These are phyloP conservation scores for Xylota segnis DNA, from an alignment of 2,888 invertebrate genomes.

Conservation along the genomic window DNA sequence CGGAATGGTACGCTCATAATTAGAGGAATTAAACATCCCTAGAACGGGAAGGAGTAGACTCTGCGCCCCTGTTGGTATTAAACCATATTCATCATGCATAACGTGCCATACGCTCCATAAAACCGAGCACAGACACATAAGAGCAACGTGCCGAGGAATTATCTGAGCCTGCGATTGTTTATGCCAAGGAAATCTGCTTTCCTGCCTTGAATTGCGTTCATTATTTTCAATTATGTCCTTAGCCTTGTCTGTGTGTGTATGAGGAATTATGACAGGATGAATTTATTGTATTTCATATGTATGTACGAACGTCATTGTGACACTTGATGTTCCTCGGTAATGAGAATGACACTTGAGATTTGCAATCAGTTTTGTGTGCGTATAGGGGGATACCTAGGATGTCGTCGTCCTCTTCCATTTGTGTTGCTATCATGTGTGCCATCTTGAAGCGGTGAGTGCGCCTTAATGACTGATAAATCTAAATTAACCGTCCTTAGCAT, in stretches of 20 bases:
- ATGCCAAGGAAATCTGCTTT: constrained; percentile 19
- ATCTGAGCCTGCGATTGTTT: constrained; percentile 6
- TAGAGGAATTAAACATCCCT: not conserved
- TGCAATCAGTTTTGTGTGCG: constrained; percentile 5
- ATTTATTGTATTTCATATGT: constrained; percentile 2
- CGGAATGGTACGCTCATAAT: not conserved
- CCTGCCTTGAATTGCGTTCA: constrained; percentile 18
- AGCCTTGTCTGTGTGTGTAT: not conserved
- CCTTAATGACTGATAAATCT: constrained; percentile 18
- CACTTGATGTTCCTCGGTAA: constrained; percentile 18
- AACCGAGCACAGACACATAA: not conserved
- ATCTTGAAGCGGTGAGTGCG: not conserved
- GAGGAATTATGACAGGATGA: constrained; percentile 5
- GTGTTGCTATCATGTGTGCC: constrained; percentile 1
- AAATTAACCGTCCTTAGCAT: not conserved
- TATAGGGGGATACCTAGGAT: not conserved
- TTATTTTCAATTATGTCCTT: constrained; percentile 20
- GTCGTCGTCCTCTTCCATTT: constrained; percentile 2
- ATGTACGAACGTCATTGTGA: not conserved
- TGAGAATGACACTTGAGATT: constrained; percentile 12
- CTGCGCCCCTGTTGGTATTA: not conserved
- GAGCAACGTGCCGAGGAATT: not conserved
- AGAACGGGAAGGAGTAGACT: not conserved
- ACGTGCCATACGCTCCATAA: not conserved
- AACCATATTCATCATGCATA: not conserved